These are phyloP conservation scores for Dromococcyx pavoninus DNA, from an alignment of 2,797 vertebrate species.

Conservation along the genomic window DNA sequence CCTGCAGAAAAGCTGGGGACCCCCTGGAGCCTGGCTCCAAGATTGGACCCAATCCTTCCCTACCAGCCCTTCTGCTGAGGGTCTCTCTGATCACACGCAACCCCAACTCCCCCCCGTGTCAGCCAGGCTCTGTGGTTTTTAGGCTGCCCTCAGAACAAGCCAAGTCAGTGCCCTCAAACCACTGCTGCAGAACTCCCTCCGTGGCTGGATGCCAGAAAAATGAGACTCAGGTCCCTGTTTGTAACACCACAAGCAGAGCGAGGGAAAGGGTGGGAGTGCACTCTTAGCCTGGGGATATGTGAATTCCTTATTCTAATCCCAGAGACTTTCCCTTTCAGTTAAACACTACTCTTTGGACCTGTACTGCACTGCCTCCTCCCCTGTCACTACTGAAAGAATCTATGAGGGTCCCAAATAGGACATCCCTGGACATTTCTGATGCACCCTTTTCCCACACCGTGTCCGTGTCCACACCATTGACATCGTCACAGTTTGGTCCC, in stretches of 20 bases:
- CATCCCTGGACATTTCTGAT: not conserved
- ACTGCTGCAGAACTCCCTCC: not conserved
- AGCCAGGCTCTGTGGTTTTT: not conserved
- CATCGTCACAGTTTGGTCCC: not conserved
- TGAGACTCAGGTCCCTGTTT: not conserved
- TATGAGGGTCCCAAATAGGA: not conserved
- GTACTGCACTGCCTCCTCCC: not conserved
- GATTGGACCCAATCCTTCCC: not conserved
- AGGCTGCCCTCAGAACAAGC: not conserved
- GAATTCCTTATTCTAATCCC: not conserved
- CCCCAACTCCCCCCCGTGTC: not conserved
- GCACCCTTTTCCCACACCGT: not conserved
- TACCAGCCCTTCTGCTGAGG: not conserved
- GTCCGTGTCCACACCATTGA: not conserved
- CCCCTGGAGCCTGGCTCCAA: not conserved
- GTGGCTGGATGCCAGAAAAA: not conserved
- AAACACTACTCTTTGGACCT: not conserved
- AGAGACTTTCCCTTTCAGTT: not conserved
- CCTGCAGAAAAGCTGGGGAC: not conserved
- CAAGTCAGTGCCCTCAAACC: not conserved
- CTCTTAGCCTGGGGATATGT: not conserved
- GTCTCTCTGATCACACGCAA: not conserved
- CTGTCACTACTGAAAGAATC: not conserved
- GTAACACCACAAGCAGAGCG: not conserved
- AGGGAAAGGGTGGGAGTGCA: not conserved